These are phyloP conservation scores for Lagenorhynchus albirostris DNA, from an alignment of 2,113 vertebrate species.

Conservation along the genomic window DNA sequence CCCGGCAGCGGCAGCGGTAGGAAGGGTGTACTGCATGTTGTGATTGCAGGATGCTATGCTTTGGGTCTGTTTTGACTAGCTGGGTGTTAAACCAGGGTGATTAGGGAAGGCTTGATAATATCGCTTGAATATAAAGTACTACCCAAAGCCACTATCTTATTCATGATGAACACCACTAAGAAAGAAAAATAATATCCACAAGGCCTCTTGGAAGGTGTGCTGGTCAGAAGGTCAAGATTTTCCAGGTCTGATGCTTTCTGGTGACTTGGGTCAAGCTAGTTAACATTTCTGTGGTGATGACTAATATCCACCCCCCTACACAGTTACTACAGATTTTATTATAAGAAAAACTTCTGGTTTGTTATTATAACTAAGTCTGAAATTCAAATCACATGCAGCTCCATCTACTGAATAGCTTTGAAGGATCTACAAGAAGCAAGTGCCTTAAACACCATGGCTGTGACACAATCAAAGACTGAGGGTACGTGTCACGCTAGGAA, in stretches of 20 bases:
- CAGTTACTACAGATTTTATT: background rate
- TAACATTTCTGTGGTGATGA: background rate
- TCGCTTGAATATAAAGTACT: too few species aligned
- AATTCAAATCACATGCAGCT: background rate
- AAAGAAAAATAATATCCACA: background rate
- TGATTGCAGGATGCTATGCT: background rate
- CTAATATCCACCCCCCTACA: background rate
- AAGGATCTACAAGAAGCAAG: background rate
- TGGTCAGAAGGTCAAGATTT: background rate
- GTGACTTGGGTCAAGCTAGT: background rate
- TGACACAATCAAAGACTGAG: background rate
- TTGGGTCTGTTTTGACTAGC: background rate
- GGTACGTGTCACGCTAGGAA: background rate
- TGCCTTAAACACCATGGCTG: background rate
- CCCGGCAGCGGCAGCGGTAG: background rate
- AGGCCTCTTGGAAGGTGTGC: background rate
- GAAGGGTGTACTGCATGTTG: accelerated
- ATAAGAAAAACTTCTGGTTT: slow-evolving; percentile 6
- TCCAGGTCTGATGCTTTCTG: background rate
- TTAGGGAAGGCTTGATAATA: background rate
- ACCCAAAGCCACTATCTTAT: background rate
- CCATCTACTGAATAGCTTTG: background rate
- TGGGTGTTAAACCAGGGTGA: background rate
- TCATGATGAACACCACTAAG: background rate
- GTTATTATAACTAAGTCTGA: slow-evolving; percentile 2